Evolutionary conservation across 2,797 vertebrate species (phyloP), one percentile per base, ranked within the genome.

Genomic region (Tamandua tetradactyla): DNA sequence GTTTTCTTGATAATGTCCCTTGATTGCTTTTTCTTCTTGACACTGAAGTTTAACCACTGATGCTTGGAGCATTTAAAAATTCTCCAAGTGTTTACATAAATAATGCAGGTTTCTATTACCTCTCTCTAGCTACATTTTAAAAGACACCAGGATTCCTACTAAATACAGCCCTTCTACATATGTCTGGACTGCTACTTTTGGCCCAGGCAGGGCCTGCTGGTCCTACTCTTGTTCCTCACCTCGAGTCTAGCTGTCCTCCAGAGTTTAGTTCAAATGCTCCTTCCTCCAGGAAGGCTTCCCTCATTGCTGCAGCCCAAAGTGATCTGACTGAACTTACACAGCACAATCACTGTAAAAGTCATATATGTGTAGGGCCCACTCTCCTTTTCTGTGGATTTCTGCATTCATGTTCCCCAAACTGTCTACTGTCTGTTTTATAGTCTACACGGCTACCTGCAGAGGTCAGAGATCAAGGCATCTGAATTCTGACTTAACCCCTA

Each of bases 231-330:
- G 2, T 4, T 59, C 42, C 25, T 89, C 30, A 49, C 3, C 66
- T 72, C 76, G 47, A 22, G 22, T 55, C 25, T 9, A 90, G 37
- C 44, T 30, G 13, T 11, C 32, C 64, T 93, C 87, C 37, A 27
- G 78, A 75, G 30, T 82, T 86, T 20, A 49, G 32, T 35, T 90
- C n/a, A 76, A 85, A 79, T n/a, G 23, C 66, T 80, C 59, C 64
- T 61, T 35, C 55, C 35, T n/a, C n/a, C n/a, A n/a, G n/a, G n/a
- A n/a, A n/a, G n/a, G n/a, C 49, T 57, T 37, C n/a, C 52, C 15
- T 84, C 25, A 47, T 22, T 93, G 20, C 42, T 93, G 32, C 76
- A 69, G 11, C 13, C 35, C 12, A 59, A n/a, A 79, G 37, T 9
- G 49, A 49, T 42, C 18, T 57, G 44, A 78, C 57, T 74, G 32